Base-by-base conservation (phyloP, 2,888 invertebrate genomes). In the Andrena chrysosceles region DNA sequence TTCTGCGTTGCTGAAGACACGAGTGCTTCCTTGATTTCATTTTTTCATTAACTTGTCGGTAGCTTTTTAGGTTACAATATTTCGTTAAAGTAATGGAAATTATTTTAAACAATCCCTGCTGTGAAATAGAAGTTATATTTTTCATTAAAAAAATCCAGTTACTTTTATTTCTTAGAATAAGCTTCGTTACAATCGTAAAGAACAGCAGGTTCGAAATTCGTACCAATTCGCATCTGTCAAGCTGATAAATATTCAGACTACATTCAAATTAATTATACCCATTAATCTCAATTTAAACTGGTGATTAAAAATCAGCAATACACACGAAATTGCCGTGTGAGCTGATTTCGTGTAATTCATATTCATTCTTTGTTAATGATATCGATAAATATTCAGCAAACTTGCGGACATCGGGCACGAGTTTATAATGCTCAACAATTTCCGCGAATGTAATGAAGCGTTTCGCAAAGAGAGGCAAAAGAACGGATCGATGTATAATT, bases 221-320 rank as follows among this genome's bases (percentile, higher is more conserved):
- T 35, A 49, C 1, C 26, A 69, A 75, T 62, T 69, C 26, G 20
- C 52, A 20, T 33, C 35, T 16, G 60, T 49, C 60, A 49, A 60
- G 62, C 52, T 23, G 31, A 67, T 66, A 62, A 49, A 69, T 69
- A 35, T 63, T 62, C 52, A 20, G 35, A 16, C 23, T 42, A 42
- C 42, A 42, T 16, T 42, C 42, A 35, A 68, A 68, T 68, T 60
- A 60, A 23, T 33, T 60, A 59, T 33, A 31, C 33, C 31, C 29
- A 70, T 74, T 31, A 35, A 75, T 68, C 62, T 68, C 35, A 35
- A 68, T 52, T 60, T 66, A 35, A 62, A 54, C 26, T 13, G 2
- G n/a, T 20, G 6, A 13, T 68, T 2, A 5, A 29, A 26, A 35
- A 23, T 33, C 26, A 4, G 3, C 49, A 16, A 60, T 33, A 23